Evolutionary conservation across 2,888 invertebrate species (phyloP), one percentile per base, ranked within the genome.

Genomic region (Brenthis daphne): DNA sequence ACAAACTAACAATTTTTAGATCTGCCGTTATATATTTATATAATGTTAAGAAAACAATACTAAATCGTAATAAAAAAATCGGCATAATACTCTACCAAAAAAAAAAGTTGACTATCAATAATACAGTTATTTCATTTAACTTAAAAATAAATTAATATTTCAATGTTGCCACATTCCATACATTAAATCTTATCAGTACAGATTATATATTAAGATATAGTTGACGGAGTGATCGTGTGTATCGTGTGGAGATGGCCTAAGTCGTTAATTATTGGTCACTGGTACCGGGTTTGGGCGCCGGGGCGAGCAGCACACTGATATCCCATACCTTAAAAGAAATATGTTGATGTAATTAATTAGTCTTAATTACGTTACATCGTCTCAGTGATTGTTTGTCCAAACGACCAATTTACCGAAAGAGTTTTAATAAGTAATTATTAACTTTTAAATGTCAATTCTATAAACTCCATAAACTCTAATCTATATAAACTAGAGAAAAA

Each of bases 291-390:
- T 80, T 77, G 1, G 90, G 88, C 65, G 88, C 82, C 4, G 92
- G 92, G 29, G 90, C 87, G 0, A 93, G 80, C 64, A 96, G 90
- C 61, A 96, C 95, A 67, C 96, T 94, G 72, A 97, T 94, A 86
- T 97, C 97, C 98, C 98, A 98, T 77, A 98, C 87, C 93, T 77
- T 6, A 11, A 57, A 6, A 58, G n/a, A 55, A 55, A 16, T n/a
- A n/a, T 16, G 8, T 14, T 37, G 1, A 8, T 37, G 11, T 43
- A 43, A 43, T 43, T 43, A 11, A 43, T 11, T 43, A 8, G 37
- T 11, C 11, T 43, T 11, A 11, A 43, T 43, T 11, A 43, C 37
- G 8, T 43, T 11, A 43, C 37, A 1, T 43, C 29, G 29, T 29
- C 4, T 29, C 29, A 29, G 29, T 29, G 4, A 5, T 5, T 29